These are phyloP conservation scores for Theristicus caerulescens DNA, from an alignment of 2,113 vertebrate genomes.

Conservation along the genomic window DNA sequence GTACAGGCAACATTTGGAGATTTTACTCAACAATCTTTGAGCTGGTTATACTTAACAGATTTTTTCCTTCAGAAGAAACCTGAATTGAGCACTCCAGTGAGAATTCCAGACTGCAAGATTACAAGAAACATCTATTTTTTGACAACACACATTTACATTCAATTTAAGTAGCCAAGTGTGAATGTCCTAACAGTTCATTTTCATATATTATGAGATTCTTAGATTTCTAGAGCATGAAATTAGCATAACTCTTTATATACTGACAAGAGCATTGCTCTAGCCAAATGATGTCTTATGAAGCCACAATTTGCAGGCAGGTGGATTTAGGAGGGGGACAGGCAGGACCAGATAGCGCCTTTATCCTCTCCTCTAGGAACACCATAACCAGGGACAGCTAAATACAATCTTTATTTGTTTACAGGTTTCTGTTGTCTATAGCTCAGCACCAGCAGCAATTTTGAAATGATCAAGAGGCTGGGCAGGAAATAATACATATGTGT, in stretches of 20 bases:
- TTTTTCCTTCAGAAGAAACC: background rate
- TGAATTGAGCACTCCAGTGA: background rate
- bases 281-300: background rate
- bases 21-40: background rate
- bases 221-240: background rate
- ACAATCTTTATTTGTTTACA: background rate
- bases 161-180: background rate
- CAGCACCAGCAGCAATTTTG: background rate
- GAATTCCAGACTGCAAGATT: background rate
- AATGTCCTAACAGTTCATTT: background rate
- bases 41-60: background rate
- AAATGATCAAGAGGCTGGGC: background rate
- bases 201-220: background rate
- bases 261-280: background rate
- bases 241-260: background rate
- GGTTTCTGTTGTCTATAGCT: background rate
- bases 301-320: background rate
- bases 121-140: background rate
- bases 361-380: background rate
- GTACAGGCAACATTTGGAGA: background rate
- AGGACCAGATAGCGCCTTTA: background rate
- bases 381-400: background rate
- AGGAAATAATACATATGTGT: background rate
- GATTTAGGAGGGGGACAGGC: background rate
- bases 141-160: background rate